Percentiles rank a stretch among this genome's conserved stretches.
Evolutionary conservation across 1,140 invertebrate genomes (phyloP).

Genomic region (Nasonia longicornis): DNA sequence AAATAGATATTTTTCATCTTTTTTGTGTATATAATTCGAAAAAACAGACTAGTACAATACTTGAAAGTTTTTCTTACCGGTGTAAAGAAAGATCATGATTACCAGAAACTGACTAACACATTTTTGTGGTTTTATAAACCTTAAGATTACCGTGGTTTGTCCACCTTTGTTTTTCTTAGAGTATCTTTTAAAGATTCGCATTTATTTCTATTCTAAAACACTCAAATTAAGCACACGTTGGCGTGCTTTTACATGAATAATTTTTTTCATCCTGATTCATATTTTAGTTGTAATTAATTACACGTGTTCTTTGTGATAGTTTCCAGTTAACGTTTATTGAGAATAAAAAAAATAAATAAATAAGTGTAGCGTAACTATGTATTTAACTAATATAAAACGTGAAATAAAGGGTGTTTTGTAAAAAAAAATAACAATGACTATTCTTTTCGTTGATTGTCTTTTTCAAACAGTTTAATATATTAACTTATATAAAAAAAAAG

Average conservation of each 20-base stretch:
- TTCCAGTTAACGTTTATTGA: slow-evolving; percentile 14
- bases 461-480: slow-evolving; percentile 43
- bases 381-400: not conserved
- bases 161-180: not conserved
- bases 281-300: slow-evolving; percentile 1
- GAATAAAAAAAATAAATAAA: not conserved
- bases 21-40: slow-evolving; percentile 13
- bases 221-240: not conserved
- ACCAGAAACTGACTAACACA: slow-evolving; percentile 40
- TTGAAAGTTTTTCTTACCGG: slow-evolving; percentile 10
- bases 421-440: slow-evolving; percentile 19
- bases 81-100: not conserved
- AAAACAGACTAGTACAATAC: slow-evolving; percentile 6
- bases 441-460: slow-evolving; percentile 19
- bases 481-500: slow-evolving; percentile 43
- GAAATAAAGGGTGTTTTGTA: slow-evolving; percentile 36
- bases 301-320: not conserved
- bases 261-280: not conserved
- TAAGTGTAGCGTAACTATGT: slow-evolving; percentile 7
- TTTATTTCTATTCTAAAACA: not conserved
- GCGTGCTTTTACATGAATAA: slow-evolving; percentile 10
- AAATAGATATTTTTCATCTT: slow-evolving; percentile 36
- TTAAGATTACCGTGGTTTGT: not conserved
- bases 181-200: not conserved
- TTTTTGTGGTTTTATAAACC: slow-evolving; percentile 26